phyloP scores from a whole-genome alignment of 1,140 invertebrate species.

The Bombus sibiricus region DNA sequence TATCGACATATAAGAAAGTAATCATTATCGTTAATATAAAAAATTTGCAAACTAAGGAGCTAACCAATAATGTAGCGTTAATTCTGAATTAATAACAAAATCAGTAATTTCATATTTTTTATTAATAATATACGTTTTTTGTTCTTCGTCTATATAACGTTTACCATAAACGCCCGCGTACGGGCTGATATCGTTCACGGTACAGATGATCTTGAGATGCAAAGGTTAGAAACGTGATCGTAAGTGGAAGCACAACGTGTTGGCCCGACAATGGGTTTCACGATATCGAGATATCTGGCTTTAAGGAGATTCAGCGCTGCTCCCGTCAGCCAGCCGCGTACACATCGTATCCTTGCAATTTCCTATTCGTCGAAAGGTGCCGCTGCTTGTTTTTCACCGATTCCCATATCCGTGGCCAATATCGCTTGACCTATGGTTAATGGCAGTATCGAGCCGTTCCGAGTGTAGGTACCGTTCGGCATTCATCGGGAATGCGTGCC shows the following conservation, averaged over 20 bases:
- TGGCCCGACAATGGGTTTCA: slow-evolving; percentile 49
- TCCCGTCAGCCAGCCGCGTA: slow-evolving; percentile 45
- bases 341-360: slow-evolving; percentile 60
- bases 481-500: slow-evolving; percentile 32
- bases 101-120: too few species aligned
- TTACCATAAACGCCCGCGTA: not conserved
- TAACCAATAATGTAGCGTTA: not conserved
- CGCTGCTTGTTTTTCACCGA: slow-evolving; percentile 5
- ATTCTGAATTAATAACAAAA: not conserved
- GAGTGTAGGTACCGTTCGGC: not conserved
- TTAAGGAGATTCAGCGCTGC: slow-evolving; percentile 63
- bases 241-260: slow-evolving; percentile 18
- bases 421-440: slow-evolving; percentile 39
- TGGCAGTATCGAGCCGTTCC: not conserved
- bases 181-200: not conserved
- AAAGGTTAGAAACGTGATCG: slow-evolving; percentile 39
- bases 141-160: not conserved
- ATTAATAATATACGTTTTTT: not conserved
- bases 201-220: slow-evolving; percentile 13
- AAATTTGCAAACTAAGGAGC: too few species aligned
- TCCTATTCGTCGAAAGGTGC: slow-evolving; percentile 43
- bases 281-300: slow-evolving; percentile 74
- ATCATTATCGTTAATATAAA: too few species aligned
- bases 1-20: too few species aligned
- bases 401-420: slow-evolving; percentile 20